Conservation (phyloP, 2,113 vertebrate genomes). For the Saccopteryx leptura region DNA sequence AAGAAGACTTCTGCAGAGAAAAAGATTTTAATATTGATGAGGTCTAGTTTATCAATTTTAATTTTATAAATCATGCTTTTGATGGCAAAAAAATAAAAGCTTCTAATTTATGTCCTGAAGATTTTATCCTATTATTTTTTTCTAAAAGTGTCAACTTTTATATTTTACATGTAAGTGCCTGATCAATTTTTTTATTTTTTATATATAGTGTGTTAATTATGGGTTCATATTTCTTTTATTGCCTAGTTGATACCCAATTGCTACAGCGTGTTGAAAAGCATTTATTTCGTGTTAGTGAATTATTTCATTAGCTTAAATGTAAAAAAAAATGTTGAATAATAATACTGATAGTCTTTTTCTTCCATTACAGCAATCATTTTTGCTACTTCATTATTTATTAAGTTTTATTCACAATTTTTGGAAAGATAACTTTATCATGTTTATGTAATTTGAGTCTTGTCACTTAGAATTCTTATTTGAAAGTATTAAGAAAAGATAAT, state of each 20-base stretch:
- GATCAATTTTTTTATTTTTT: background rate
- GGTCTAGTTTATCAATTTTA: background rate
- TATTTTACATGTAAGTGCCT: background rate
- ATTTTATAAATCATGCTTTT: background rate
- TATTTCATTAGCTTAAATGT: background rate
- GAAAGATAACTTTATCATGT: background rate
- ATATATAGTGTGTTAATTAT: background rate
- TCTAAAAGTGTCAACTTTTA: background rate
- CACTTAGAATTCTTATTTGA: background rate
- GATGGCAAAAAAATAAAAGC: background rate
- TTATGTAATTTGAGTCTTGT: background rate
- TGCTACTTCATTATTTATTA: background rate
- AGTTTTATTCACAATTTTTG: background rate
- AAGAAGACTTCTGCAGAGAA: background rate
- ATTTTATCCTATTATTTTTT: background rate
- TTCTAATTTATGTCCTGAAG: background rate
- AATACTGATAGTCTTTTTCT: background rate
- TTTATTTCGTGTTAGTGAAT: conserved; percentile 30
- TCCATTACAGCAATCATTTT: background rate
- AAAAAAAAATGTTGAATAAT: conserved; percentile 4
- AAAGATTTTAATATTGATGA: background rate
- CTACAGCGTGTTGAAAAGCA: background rate
- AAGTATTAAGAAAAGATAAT: background rate
- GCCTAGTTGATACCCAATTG: background rate
- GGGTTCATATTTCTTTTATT: background rate